phyloP scores from a whole-genome alignment of 2,888 invertebrate genomes.

The Lasius fuliginosus region DNA sequence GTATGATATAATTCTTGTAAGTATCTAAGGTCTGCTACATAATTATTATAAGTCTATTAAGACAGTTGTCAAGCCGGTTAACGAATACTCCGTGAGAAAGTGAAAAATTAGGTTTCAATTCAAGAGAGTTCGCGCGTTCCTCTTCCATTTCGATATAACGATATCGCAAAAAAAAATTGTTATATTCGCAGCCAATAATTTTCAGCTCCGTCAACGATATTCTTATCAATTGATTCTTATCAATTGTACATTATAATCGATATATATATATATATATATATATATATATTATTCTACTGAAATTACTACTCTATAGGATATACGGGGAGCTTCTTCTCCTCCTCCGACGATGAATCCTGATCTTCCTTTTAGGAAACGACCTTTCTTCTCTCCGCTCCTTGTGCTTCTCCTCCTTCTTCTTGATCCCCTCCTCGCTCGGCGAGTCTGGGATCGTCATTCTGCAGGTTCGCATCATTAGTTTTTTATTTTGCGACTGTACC shows the following conservation, averaged over 20 bases:
- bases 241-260: slow-evolving; percentile 51
- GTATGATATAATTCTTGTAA: background rate
- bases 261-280: too few relatives aligned
- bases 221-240: background rate
- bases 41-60: background rate
- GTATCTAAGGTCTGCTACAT: background rate
- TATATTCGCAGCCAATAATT: background rate
- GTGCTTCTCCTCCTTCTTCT: slow-evolving; percentile 35
- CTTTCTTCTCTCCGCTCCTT: slow-evolving; percentile 51
- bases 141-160: background rate
- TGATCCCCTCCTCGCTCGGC: slow-evolving; percentile 39
- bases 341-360: slow-evolving; percentile 25
- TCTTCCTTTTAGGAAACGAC: slow-evolving; percentile 57
- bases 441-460: slow-evolving; percentile 67
- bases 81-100: too few relatives aligned
- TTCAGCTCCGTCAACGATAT: background rate
- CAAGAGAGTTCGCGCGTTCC: too few relatives aligned
- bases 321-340: slow-evolving; percentile 55
- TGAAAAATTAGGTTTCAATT: background rate
- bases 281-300: slow-evolving; percentile 60
- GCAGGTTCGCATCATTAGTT: slow-evolving; percentile 69
- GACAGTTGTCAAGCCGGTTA: background rate
- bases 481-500: slow-evolving; percentile 69
- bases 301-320: slow-evolving; percentile 59
- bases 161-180: background rate